Conservation (phyloP, 2,888 invertebrate genomes). For the Homarus gammarus region DNA sequence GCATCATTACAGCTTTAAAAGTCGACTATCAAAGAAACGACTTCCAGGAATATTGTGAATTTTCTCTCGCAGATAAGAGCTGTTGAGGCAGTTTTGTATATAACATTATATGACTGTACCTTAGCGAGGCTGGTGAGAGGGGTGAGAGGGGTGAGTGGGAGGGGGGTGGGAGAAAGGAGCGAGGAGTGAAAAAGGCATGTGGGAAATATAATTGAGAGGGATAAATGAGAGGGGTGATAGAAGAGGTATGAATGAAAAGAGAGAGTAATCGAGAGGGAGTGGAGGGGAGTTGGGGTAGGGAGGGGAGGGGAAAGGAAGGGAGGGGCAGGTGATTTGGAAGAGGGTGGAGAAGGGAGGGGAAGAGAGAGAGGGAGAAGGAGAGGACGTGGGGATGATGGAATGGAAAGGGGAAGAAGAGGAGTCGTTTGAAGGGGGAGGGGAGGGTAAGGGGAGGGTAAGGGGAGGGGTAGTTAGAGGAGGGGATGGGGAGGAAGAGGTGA, state of each 20-base stretch:
- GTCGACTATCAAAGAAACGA: no score
- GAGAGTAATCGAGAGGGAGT: conserved; percentile 15
- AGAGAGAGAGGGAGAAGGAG: not conserved
- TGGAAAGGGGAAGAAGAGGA: no score
- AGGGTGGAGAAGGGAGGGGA: not conserved
- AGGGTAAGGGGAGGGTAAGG: not conserved
- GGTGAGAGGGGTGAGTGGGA: not conserved
- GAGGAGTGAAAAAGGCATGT: no score
- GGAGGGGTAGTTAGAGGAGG: not conserved
- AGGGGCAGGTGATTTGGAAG: not conserved
- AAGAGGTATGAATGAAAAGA: not conserved
- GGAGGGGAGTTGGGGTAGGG: not conserved
- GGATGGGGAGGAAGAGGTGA: no score
- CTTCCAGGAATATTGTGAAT: not conserved
- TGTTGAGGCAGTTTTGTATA: not conserved
- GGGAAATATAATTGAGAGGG: no score
- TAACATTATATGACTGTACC: conserved; percentile 24
- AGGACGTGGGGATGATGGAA: not conserved
- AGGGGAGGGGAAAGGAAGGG: not conserved
- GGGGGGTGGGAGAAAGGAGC: not conserved
- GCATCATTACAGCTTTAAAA: no score
- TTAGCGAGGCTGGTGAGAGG: not conserved
- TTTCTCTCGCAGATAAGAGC: not conserved
- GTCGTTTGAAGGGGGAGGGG: no score
- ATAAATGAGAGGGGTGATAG: not conserved